A percentile compares a stretch with the other conserved stretches of the same genome.
These are phyloP conservation scores for Cebidichthys violaceus DNA, from an alignment of 2,113 vertebrate genomes.

Conservation along the genomic window DNA sequence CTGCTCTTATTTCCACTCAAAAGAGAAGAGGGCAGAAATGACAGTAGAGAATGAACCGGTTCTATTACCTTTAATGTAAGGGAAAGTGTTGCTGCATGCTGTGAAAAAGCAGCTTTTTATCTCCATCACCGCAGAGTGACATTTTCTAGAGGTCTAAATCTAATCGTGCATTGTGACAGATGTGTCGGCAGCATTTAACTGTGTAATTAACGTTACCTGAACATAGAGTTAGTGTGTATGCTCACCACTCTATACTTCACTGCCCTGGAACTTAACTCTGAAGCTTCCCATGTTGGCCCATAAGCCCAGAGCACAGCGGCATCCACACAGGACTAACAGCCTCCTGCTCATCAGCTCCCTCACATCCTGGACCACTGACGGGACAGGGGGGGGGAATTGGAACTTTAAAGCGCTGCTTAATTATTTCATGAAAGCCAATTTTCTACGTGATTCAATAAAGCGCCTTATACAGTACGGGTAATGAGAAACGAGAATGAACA, in stretches of 20 bases:
- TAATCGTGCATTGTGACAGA: not conserved
- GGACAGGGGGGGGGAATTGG: not conserved
- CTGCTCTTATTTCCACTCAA: too few species aligned
- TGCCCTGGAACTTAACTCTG: not conserved
- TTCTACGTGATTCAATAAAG: slow-evolving; percentile 61
- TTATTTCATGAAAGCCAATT: slow-evolving; percentile 71
- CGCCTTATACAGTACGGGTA: slow-evolving; percentile 62
- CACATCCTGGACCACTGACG: slow-evolving; percentile 43
- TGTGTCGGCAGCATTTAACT: too few species aligned
- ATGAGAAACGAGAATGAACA: slow-evolving; percentile 74
- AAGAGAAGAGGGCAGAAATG: too few species aligned
- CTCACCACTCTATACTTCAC: not conserved
- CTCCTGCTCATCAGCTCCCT: slow-evolving; percentile 42
- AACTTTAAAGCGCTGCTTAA: slow-evolving; percentile 49
- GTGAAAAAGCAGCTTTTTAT: not conserved
- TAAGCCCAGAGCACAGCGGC: slow-evolving; percentile 18
- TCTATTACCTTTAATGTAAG: too few species aligned
- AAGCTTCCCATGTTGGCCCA: slow-evolving; percentile 27
- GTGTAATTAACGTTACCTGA: not conserved
- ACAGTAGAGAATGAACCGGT: too few species aligned
- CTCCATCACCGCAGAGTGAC: not conserved
- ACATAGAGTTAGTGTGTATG: not conserved
- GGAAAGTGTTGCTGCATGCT: too few species aligned
- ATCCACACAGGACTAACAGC: slow-evolving; percentile 4
- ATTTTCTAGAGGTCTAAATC: not conserved